Conservation (phyloP, 1,140 invertebrate genomes). For the Teleopsis dalmanni region DNA sequence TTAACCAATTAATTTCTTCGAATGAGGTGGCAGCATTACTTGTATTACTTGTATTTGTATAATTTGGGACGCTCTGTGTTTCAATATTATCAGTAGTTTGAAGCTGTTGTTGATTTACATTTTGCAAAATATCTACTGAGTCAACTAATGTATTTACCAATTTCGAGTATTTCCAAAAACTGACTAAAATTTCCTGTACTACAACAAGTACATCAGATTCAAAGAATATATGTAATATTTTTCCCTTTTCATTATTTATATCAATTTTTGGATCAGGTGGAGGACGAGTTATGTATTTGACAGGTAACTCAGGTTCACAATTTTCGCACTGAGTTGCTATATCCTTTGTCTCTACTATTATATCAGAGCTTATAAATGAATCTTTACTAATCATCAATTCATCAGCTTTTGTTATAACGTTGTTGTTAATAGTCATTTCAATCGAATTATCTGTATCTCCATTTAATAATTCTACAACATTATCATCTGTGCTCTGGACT, state of each 20-base stretch:
- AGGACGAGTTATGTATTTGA: slow-evolving; percentile 6
- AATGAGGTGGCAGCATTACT: too few species aligned
- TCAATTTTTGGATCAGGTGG: neutral
- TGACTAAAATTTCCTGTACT: slow-evolving; percentile 28
- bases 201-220: slow-evolving; percentile 37
- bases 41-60: too few species aligned
- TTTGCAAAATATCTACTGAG: neutral
- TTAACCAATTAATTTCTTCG: slow-evolving; percentile 10
- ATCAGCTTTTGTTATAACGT: too few species aligned
- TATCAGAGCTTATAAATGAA: neutral
- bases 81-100: too few species aligned
- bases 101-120: neutral
- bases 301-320: neutral
- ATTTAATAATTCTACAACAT: too few species aligned
- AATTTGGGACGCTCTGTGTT: too few species aligned
- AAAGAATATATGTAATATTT: slow-evolving; percentile 33
- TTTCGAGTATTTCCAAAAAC: slow-evolving; percentile 39
- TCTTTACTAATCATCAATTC: too few species aligned
- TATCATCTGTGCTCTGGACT: too few species aligned
- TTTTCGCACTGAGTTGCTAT: slow-evolving; percentile 7
- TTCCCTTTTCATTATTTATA: slow-evolving; percentile 24
- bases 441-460: too few species aligned
- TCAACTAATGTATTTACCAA: slow-evolving; percentile 22
- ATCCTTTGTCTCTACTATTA: slow-evolving; percentile 5
- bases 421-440: too few species aligned